Conservation (phyloP, 1,140 invertebrate species). For the Reticulitermes speratus region DNA sequence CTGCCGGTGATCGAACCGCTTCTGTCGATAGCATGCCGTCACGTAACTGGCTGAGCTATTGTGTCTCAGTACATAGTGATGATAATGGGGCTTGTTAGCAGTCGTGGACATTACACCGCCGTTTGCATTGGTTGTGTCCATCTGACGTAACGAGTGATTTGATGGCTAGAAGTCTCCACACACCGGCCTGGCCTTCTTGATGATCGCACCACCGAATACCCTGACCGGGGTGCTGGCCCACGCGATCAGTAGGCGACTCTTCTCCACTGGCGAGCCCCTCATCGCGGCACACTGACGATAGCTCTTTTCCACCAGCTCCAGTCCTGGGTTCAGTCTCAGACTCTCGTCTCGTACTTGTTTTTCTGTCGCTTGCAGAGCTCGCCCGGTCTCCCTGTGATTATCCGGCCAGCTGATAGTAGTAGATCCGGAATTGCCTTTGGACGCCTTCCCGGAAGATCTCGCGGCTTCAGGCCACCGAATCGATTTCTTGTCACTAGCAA, state of each 20-base stretch:
- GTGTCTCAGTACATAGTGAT: too few species aligned
- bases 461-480: not conserved
- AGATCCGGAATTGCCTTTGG: not conserved
- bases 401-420: not conserved
- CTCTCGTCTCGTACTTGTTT: not conserved
- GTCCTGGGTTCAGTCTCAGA: not conserved
- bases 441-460: not conserved
- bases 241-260: slow-evolving; percentile 45
- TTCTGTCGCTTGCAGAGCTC: too few species aligned
- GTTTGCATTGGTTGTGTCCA: too few species aligned
- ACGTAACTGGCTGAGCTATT: too few species aligned
- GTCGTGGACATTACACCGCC: too few species aligned
- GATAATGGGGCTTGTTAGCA: too few species aligned
- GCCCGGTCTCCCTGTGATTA: not conserved
- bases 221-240: slow-evolving; percentile 56
- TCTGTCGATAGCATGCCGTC: too few species aligned
- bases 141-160: not conserved
- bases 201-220: slow-evolving; percentile 57
- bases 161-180: slow-evolving; percentile 52
- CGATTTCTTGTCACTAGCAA: not conserved
- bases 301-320: slow-evolving; percentile 8
- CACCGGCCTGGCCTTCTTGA: slow-evolving; percentile 50
- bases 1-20: too few species aligned
- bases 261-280: slow-evolving; percentile 54
- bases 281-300: slow-evolving; percentile 45